Evolutionary conservation across 2,888 invertebrate species (phyloP).

Genomic region (Melolontha melolontha): DNA sequence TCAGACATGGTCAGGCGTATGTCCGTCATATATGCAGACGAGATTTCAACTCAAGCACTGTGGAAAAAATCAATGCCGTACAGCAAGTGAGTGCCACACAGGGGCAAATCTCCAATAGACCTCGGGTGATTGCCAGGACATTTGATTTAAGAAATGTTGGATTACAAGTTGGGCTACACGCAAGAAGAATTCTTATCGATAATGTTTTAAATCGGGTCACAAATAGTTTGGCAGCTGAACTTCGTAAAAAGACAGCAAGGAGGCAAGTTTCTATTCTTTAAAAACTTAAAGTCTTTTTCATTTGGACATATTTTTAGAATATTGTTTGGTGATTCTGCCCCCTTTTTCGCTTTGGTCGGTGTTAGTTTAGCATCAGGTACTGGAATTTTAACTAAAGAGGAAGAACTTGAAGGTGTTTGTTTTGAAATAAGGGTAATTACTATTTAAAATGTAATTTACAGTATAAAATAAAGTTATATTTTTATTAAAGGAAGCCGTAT

Average conservation of each 20-base stretch:
- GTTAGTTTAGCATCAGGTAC: slow-evolving; percentile 80
- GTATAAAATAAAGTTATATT: not conserved
- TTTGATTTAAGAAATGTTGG: slow-evolving; percentile 65
- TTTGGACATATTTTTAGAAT: slow-evolving; percentile 62
- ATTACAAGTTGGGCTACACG: slow-evolving; percentile 72
- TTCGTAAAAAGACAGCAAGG: slow-evolving; percentile 73
- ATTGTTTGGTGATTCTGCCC: slow-evolving; percentile 77
- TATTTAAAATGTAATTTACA: not conserved
- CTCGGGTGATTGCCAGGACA: slow-evolving; percentile 53
- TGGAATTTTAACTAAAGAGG: slow-evolving; percentile 80
- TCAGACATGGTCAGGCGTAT: slow-evolving; percentile 72
- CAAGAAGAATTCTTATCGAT: slow-evolving; percentile 76
- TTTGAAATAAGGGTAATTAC: slow-evolving; percentile 78
- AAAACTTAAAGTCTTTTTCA: not conserved
- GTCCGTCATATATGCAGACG: slow-evolving; percentile 68
- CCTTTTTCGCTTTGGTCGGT: slow-evolving; percentile 81
- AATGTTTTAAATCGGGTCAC: slow-evolving; percentile 78
- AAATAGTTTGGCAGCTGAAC: slow-evolving; percentile 73
- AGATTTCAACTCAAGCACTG: slow-evolving; percentile 67
- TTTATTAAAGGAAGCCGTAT: slow-evolving; percentile 68
- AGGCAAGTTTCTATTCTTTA: slow-evolving; percentile 58
- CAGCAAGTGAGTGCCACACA: slow-evolving; percentile 39
- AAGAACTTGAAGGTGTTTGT: slow-evolving; percentile 82
- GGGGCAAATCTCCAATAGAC: slow-evolving; percentile 36
- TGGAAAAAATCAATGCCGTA: slow-evolving; percentile 59